phyloP scores from a whole-genome alignment of 2,888 invertebrate genomes.

The Ophion ventricosus region DNA sequence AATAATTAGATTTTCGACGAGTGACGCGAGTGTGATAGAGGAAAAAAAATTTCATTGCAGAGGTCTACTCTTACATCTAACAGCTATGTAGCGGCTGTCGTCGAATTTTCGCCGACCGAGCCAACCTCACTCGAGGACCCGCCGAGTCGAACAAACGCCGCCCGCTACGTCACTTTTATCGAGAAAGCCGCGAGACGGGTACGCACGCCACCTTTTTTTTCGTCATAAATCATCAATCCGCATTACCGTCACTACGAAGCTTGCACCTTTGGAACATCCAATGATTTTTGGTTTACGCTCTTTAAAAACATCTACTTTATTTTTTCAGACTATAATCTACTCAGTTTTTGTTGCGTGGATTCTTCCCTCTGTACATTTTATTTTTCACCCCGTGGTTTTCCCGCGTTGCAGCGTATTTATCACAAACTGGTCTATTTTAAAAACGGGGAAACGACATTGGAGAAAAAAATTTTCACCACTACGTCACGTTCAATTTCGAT shows the following conservation, averaged over 20 bases:
- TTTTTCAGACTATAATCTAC: too few species aligned
- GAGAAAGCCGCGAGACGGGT: slow-evolving; percentile 69
- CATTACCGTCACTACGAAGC: neutral
- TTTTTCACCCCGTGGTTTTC: too few species aligned
- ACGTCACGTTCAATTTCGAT: neutral
- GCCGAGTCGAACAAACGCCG: slow-evolving; percentile 64
- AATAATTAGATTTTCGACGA: neutral
- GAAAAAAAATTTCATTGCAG: slow-evolving; percentile 54
- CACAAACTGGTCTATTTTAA: too few species aligned
- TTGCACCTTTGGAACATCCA: too few species aligned
- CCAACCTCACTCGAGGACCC: slow-evolving; percentile 36
- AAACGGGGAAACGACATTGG: too few species aligned
- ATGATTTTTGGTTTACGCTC: too few species aligned
- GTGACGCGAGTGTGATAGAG: neutral
- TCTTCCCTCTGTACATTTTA: too few species aligned
- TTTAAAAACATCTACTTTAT: too few species aligned
- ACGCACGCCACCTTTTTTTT: slow-evolving; percentile 57
- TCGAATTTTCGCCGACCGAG: slow-evolving; percentile 72
- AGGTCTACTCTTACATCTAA: slow-evolving; percentile 64
- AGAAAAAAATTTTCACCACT: neutral
- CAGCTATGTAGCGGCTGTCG: slow-evolving; percentile 75
- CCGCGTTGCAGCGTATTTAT: too few species aligned
- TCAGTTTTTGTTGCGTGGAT: too few species aligned
- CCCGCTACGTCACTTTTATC: slow-evolving; percentile 68
- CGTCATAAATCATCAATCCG: too few species aligned